Evolutionary conservation across 2,797 vertebrate species (phyloP).

Genomic region (Bradypodion pumilum): DNA sequence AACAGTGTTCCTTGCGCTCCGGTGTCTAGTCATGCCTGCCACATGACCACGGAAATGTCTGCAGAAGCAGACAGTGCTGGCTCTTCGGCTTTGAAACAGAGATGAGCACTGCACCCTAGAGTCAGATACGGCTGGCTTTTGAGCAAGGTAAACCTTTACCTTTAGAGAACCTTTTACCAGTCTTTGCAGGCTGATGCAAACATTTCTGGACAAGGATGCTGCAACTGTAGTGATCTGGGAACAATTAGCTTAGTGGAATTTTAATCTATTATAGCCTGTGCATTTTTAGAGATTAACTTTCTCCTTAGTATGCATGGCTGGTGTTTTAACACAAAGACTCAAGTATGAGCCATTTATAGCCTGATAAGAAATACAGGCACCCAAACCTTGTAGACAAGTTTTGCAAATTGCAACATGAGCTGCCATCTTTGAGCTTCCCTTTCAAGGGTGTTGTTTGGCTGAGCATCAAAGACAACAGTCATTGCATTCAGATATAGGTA

Average conservation of each 20-base stretch:
- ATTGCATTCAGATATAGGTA: conserved; percentile 50
- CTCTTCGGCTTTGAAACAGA: no score
- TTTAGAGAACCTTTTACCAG: neutral
- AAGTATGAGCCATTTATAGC: conserved; percentile 21
- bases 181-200: neutral
- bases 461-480: conserved; percentile 53
- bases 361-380: conserved; percentile 35
- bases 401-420: neutral
- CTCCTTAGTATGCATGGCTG: neutral
- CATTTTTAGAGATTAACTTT: conserved; percentile 18
- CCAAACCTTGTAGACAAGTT: neutral
- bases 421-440: conserved; percentile 41
- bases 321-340: conserved; percentile 8
- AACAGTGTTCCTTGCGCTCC: no score
- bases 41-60: no score
- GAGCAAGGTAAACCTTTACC: no score
- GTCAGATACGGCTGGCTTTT: no score
- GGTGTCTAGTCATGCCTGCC: no score
- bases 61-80: no score
- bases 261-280: conserved; percentile 14
- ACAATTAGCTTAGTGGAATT: neutral
- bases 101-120: no score
- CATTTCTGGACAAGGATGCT: neutral
- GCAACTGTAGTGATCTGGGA: neutral
- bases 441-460: conserved; percentile 57